Conservation (phyloP, 2,113 vertebrate species). For the Penelope pileata region DNA sequence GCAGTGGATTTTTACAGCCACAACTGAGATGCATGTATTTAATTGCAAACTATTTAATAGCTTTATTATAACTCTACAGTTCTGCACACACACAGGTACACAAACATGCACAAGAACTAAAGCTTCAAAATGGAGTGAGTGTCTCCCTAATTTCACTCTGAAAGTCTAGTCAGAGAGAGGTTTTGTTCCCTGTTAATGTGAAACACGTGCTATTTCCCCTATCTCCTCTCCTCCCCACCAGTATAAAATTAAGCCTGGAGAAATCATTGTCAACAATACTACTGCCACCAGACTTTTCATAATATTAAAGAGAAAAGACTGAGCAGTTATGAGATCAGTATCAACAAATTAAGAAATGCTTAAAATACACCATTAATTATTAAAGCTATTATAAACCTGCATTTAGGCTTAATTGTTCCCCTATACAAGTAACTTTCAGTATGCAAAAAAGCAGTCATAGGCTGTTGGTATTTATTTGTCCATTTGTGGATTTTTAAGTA, state of each 20-base stretch:
- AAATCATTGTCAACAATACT: neutral
- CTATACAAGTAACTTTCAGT: constrained; percentile 2
- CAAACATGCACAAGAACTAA: neutral
- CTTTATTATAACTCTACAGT: neutral
- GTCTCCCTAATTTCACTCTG: neutral
- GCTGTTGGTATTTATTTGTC: constrained; percentile 26
- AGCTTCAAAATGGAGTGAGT: neutral
- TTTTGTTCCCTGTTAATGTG: neutral
- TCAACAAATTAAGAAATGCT: constrained; percentile 42
- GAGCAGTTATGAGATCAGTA: constrained; percentile 17
- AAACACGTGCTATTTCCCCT: neutral
- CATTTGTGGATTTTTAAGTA: constrained; percentile 27
- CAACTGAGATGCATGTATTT: neutral
- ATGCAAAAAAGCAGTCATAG: neutral
- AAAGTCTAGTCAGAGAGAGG: neutral
- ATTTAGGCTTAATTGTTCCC: constrained; percentile 19
- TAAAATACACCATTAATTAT: constrained; percentile 26
- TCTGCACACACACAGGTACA: neutral
- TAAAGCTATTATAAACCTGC: constrained; percentile 19
- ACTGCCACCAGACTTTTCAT: neutral
- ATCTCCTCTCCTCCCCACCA: neutral
- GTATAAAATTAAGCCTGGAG: neutral
- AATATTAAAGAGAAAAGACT: neutral
- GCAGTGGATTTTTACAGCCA: neutral
- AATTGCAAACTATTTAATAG: neutral